phyloP scores from a whole-genome alignment of 2,113 vertebrate genomes.

The Catagonus wagneri region DNA sequence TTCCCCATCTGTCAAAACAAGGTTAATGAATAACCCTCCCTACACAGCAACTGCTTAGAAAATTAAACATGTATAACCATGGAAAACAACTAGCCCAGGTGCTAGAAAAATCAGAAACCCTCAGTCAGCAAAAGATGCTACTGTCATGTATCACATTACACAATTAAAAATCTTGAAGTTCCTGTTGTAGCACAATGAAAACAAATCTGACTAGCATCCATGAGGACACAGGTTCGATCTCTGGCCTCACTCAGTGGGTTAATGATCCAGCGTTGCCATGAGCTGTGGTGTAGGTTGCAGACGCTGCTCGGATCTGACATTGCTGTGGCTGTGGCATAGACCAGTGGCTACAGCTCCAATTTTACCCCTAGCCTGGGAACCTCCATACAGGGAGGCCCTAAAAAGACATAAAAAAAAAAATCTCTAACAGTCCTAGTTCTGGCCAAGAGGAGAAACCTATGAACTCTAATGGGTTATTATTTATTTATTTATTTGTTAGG shows the following conservation, averaged over 20 bases:
- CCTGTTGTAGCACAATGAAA: background rate
- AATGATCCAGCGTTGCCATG: too few species aligned
- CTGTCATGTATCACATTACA: background rate
- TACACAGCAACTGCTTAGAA: background rate
- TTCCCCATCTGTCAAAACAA: background rate
- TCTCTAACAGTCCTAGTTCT: background rate
- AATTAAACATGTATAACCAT: background rate
- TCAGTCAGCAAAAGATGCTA: background rate
- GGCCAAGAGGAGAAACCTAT: background rate
- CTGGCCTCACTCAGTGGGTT: too few species aligned
- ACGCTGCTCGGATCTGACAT: too few species aligned
- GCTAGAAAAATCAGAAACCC: background rate
- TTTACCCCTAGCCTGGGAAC: too few species aligned
- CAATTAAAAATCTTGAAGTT: background rate
- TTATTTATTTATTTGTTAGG: too few species aligned
- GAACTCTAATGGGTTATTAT: background rate
- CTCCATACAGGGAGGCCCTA: background rate
- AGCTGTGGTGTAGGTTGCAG: too few species aligned
- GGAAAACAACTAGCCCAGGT: background rate
- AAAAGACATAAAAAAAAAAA: background rate
- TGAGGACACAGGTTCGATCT: too few species aligned
- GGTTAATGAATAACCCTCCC: background rate
- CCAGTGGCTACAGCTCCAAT: too few species aligned
- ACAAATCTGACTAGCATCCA: background rate
- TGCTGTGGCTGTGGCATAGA: too few species aligned